Percentiles rank a stretch among this genome's conserved stretches.
Conservation (phyloP, 1,140 invertebrate species). For the Pectinophora gossypiella region DNA sequence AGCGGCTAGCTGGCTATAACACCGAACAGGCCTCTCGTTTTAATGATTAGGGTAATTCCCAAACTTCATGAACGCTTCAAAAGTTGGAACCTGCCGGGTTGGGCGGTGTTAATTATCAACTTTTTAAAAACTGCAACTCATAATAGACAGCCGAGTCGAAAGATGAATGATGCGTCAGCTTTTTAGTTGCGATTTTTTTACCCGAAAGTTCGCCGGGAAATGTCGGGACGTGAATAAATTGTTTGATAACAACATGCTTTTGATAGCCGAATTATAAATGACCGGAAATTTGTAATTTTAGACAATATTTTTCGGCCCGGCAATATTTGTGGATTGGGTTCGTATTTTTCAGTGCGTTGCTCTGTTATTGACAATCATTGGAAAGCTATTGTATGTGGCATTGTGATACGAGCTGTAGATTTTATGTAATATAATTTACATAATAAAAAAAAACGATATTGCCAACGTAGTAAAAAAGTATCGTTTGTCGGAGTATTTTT, state of each 20-base stretch:
- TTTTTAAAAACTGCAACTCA: slow-evolving; percentile 73
- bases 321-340: neutral
- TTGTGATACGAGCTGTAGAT: too few species aligned
- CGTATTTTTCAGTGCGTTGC: neutral
- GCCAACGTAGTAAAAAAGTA: too few species aligned
- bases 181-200: slow-evolving; percentile 53
- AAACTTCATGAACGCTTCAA: slow-evolving; percentile 62
- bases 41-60: slow-evolving; percentile 56
- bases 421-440: too few species aligned
- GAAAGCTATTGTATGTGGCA: too few species aligned
- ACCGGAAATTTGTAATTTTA: too few species aligned
- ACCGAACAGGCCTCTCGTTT: slow-evolving; percentile 29
- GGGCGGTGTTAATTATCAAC: slow-evolving; percentile 70
- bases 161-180: slow-evolving; percentile 71
- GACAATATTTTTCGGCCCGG: too few species aligned
- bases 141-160: slow-evolving; percentile 67
- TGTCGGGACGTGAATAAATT: slow-evolving; percentile 15
- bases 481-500: too few species aligned
- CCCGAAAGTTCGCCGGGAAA: slow-evolving; percentile 54
- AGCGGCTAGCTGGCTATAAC: too few species aligned
- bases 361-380: too few species aligned
- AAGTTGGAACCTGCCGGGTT: slow-evolving; percentile 57
- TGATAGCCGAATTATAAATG: slow-evolving; percentile 3
- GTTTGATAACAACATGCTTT: slow-evolving; percentile 4
- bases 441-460: too few species aligned